Conservation (phyloP, 2,797 vertebrate species). For the Sphenopsis melanotis region DNA sequence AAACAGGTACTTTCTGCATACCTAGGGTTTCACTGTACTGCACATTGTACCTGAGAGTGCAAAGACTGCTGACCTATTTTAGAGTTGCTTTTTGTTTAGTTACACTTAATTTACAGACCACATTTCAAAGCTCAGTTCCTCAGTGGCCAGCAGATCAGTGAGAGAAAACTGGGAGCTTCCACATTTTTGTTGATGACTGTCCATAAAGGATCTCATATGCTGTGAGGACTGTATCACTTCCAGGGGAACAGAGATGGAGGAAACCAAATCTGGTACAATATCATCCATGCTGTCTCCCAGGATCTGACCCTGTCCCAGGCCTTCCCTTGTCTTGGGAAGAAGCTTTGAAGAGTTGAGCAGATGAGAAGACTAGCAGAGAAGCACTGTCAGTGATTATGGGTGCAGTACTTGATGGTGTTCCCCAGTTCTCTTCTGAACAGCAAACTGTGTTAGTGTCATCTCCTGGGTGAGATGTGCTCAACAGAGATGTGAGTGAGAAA, state of each 20-base stretch:
- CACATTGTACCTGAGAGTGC: not conserved
- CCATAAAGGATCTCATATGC: not conserved
- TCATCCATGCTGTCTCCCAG: not conserved
- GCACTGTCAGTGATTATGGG: not conserved
- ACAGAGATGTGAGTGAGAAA: not conserved
- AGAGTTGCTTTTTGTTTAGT: not conserved
- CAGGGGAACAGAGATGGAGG: not conserved
- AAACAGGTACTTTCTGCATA: not conserved
- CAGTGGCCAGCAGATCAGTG: not conserved
- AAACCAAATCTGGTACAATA: not conserved
- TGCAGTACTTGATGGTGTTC: not conserved
- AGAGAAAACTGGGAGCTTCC: not conserved
- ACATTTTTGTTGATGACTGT: not conserved
- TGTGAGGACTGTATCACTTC: not conserved
- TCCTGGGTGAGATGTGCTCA: not conserved
- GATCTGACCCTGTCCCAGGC: too few relatives aligned
- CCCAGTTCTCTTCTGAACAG: not conserved
- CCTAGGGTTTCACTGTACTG: not conserved
- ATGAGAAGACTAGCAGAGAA: not conserved
- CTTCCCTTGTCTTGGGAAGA: not conserved
- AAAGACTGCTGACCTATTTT: not conserved
- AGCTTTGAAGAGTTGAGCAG: not conserved
- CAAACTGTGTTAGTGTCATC: not conserved
- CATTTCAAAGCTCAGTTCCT: not conserved
- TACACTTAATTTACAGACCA: not conserved